Base-by-base conservation (phyloP, 2,113 vertebrate species). In the Orientallactaga bullata region DNA sequence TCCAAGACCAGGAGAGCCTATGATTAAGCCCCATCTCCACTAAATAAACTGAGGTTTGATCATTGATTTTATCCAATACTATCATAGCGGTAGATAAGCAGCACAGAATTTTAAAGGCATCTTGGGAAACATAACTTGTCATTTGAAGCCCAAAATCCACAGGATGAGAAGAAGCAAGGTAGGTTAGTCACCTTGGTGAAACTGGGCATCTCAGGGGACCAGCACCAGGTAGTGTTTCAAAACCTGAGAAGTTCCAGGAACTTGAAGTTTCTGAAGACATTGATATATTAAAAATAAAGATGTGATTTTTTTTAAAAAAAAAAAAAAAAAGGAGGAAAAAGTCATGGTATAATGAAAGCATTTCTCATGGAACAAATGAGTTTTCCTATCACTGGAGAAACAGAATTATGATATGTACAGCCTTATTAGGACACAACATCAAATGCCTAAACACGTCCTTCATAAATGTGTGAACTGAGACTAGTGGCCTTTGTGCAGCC, bases 401-500 rank as follows among this genome's bases (percentile, higher is more conserved):
- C 12, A 26, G 16, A 81, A 47, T 7, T 11, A 16, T 11, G 39
- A 21, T 76, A 6, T 1, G 8, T 17, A 23, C 35, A 73, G 42
- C 79, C 55, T 79, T 42, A 37, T 85, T 61, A 83, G 55, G n/a
- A 76, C 63, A 21, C 5, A 82, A 55, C 77, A 83, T 88, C 58
- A 91, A 91, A 77, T 93, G 82, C 61, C 71, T 94, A 71, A 88
- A 32, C 77, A 88, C 24, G 79, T 66, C 76, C 61, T 88, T 76
- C 76, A 24, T 26, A 76, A 86, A 51, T 5, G 12, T 77, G 78
- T 86, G 66, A 71, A 47, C 24, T 80, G 28, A 72, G 73, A 63
- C 61, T 69, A 28, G 81, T 35, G 73, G 79, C 47, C 73, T 68
- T 91, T 55, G n/a, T 55, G 60, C 55, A 4, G 20, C 78, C 4